These are phyloP conservation scores for Mugil cephalus DNA, from an alignment of 2,113 vertebrate species.

Conservation along the genomic window DNA sequence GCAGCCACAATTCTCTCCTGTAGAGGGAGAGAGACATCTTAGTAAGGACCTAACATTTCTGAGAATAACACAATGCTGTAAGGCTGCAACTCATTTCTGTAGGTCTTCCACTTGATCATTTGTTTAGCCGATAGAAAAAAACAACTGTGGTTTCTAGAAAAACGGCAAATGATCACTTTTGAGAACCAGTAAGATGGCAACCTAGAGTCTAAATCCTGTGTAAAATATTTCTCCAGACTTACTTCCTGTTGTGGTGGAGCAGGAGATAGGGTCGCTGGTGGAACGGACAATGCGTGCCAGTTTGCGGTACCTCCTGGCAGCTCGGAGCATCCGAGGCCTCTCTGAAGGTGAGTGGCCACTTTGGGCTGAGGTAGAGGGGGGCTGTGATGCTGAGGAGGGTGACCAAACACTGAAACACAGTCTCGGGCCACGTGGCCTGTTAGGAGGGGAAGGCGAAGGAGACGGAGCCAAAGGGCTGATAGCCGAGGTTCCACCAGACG, in stretches of 20 bases:
- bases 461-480: constrained; percentile 74
- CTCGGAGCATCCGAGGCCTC: constrained; percentile 69
- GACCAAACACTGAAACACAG: constrained; percentile 87
- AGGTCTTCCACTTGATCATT: neutral
- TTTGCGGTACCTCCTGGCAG: constrained; percentile 66
- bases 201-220: neutral
- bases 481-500: constrained; percentile 73
- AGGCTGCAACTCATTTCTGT: neutral
- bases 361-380: constrained; percentile 75
- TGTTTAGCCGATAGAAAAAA: neutral
- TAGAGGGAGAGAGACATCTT: constrained; percentile 53
- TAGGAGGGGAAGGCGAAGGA: constrained; percentile 74
- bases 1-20: constrained; percentile 78
- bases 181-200: no score
- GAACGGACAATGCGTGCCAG: constrained; percentile 89
- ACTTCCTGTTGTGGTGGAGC: constrained; percentile 86
- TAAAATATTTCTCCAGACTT: constrained; percentile 50
- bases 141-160: no score
- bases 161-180: neutral
- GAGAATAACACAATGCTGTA: neutral
- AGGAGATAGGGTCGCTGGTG: constrained; percentile 92
- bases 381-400: constrained; percentile 75
- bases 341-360: constrained; percentile 60
- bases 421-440: constrained; percentile 80
- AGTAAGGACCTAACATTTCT: neutral